phyloP scores from a whole-genome alignment of 2,113 vertebrate genomes.

The Piaya cayana region DNA sequence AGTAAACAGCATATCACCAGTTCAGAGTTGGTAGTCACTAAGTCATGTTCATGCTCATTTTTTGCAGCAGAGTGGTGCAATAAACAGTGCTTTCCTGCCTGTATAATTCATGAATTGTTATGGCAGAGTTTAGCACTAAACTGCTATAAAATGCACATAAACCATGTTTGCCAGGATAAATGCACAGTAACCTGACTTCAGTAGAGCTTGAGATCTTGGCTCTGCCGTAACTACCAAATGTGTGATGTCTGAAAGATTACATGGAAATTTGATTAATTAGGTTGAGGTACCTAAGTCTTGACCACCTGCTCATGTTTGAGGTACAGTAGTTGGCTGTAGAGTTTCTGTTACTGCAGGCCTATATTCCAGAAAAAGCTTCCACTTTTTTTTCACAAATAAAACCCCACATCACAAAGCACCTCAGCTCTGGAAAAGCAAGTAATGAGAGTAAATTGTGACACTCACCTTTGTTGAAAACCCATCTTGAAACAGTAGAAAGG shows the following conservation, averaged over 20 bases:
- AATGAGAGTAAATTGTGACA: not conserved
- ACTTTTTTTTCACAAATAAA: not conserved
- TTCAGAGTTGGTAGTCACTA: not conserved
- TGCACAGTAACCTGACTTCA: not conserved
- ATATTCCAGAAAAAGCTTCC: not conserved
- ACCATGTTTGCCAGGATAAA: not conserved
- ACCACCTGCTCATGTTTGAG: not conserved
- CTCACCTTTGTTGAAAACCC: slow-evolving; percentile 10
- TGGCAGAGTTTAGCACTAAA: not conserved
- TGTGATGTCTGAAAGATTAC: not conserved
- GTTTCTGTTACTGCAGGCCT: not conserved
- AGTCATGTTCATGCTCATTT: not conserved
- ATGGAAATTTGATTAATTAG: not conserved
- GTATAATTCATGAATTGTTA: not conserved
- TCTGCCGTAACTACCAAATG: not conserved
- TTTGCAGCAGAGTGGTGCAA: not conserved
- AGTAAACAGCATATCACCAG: not conserved
- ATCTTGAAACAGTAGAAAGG: not conserved
- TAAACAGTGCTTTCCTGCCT: not conserved
- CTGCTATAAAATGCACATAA: not conserved
- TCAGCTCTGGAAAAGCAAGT: slow-evolving; percentile 7
- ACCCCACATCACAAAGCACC: not conserved
- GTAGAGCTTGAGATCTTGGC: not conserved
- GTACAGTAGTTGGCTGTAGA: not conserved
- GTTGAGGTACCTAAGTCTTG: not conserved